phyloP scores from a whole-genome alignment of 2,797 vertebrate species.

The Takifugu ocellatus region DNA sequence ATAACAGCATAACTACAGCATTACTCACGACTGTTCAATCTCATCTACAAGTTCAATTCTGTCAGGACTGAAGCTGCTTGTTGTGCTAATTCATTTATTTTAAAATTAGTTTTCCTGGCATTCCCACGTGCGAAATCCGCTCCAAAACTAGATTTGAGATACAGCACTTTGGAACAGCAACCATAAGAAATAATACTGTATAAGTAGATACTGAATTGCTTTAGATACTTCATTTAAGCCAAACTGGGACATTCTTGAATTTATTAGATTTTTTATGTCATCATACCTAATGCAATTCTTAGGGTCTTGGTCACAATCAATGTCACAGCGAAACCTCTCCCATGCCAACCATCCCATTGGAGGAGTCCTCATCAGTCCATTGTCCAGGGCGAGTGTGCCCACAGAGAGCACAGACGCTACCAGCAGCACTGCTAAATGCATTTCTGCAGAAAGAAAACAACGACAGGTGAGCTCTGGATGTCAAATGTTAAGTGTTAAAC shows the following conservation, averaged over 20 bases:
- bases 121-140: too few species aligned
- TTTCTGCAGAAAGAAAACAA: constrained; percentile 38
- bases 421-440: constrained; percentile 34
- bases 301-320: constrained; percentile 82
- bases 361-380: constrained; percentile 85
- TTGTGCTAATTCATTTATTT: too few species aligned
- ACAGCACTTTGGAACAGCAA: too few species aligned
- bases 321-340: constrained; percentile 90
- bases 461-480: not conserved
- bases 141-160: too few species aligned
- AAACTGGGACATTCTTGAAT: too few species aligned
- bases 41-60: too few species aligned
- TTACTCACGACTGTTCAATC: too few species aligned
- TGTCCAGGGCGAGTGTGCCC: constrained; percentile 76
- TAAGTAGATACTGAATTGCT: too few species aligned
- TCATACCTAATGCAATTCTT: constrained; percentile 88
- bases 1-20: too few species aligned
- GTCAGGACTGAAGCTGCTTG: too few species aligned
- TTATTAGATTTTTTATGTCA: not conserved
- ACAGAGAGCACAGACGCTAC: constrained; percentile 45
- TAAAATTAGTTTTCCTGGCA: too few species aligned
- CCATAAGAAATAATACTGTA: not conserved
- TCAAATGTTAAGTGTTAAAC: not conserved
- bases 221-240: too few species aligned
- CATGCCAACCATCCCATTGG: constrained; percentile 97